Conservation (phyloP, 2,797 vertebrate species). For the Notolepis coatsorum region DNA sequence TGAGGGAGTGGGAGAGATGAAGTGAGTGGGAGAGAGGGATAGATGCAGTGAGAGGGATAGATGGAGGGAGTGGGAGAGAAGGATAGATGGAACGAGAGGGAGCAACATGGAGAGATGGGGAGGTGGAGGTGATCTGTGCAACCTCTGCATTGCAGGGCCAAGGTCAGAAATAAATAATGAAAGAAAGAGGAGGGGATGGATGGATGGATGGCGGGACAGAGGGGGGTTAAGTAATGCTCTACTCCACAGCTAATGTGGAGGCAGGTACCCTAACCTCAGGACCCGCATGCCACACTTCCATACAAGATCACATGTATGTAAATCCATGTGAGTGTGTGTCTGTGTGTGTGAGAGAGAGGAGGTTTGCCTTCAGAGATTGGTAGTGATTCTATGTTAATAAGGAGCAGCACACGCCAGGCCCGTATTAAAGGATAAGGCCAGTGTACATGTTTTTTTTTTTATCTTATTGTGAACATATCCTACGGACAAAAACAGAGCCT, state of each 20-base stretch:
- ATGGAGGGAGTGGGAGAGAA: too few relatives aligned
- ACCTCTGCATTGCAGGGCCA: slow-evolving; percentile 57
- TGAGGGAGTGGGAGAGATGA: slow-evolving; percentile 3
- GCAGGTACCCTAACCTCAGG: background rate
- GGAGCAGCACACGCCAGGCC: too few relatives aligned
- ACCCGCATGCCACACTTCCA: background rate
- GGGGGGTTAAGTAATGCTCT: slow-evolving; percentile 15
- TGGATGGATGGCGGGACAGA: slow-evolving; percentile 13
- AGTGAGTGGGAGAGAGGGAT: background rate
- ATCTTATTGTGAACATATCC: too few relatives aligned
- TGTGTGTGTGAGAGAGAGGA: background rate
- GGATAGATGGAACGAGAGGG: slow-evolving; percentile 7
- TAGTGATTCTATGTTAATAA: too few relatives aligned
- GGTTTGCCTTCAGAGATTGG: too few relatives aligned
- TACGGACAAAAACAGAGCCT: too few relatives aligned
- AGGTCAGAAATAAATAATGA: slow-evolving; percentile 61
- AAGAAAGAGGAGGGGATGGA: slow-evolving; percentile 22
- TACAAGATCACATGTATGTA: background rate
- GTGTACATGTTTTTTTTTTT: too few relatives aligned
- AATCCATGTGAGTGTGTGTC: background rate
- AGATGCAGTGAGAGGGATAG: background rate
- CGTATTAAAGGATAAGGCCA: too few relatives aligned
- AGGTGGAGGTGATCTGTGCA: slow-evolving; percentile 43
- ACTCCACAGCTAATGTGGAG: slow-evolving; percentile 5
- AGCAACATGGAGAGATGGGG: slow-evolving; percentile 18